Percentiles rank a stretch among this genome's conserved stretches.
Conservation (phyloP, 1,140 invertebrate species). For the Drosophila ironensis region DNA sequence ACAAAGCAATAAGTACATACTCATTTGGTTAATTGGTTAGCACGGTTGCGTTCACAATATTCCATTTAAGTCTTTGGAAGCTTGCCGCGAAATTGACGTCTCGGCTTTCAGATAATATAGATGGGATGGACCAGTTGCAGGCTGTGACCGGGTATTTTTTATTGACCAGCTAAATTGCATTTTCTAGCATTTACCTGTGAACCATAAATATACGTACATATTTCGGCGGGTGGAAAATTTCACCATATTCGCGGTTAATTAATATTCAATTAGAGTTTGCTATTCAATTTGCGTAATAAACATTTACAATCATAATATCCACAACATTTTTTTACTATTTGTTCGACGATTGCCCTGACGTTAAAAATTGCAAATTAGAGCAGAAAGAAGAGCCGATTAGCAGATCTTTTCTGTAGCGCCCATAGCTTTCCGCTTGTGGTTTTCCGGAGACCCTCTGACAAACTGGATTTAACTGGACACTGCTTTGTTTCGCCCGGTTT, state of each 20-base stretch:
- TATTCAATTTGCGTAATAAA: conserved; percentile 35
- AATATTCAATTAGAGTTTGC: conserved; percentile 41
- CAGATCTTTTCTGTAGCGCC: neutral
- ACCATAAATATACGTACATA: conserved; percentile 22
- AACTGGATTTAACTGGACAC: conserved; percentile 34
- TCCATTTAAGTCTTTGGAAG: conserved; percentile 36
- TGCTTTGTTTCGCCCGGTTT: neutral
- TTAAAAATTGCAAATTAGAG: conserved; percentile 35
- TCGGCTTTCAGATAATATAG: too few species aligned
- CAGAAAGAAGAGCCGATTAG: conserved; percentile 6
- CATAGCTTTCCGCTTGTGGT: neutral
- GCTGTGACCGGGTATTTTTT: too few species aligned
- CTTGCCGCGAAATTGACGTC: conserved; percentile 39
- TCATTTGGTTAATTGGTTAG: conserved; percentile 45
- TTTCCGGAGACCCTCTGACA: neutral
- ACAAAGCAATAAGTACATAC: conserved; percentile 2
- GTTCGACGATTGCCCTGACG: conserved; percentile 18
- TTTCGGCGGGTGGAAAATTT: conserved; percentile 40
- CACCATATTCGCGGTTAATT: conserved; percentile 32
- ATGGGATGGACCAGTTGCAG: too few species aligned
- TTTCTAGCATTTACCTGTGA: conserved; percentile 47
- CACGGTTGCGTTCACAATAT: conserved; percentile 27
- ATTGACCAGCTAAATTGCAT: neutral
- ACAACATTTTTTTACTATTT: conserved; percentile 26
- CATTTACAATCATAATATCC: conserved; percentile 6